Base-by-base conservation (phyloP, 2,797 vertebrate genomes). In the Cheirogaleus major region DNA sequence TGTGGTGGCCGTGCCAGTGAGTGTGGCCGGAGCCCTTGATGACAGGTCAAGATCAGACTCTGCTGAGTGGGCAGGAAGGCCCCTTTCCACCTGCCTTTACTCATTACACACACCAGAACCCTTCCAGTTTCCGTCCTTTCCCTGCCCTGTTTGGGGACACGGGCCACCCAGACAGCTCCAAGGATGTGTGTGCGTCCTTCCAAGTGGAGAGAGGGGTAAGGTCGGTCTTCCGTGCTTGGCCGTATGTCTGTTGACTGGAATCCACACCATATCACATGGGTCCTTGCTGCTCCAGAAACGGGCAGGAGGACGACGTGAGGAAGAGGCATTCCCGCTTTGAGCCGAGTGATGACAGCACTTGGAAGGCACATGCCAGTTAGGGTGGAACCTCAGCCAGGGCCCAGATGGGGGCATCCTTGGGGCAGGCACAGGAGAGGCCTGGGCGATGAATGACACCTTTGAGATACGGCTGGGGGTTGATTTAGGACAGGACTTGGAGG, bases 141-240 rank as follows among this genome's bases (percentile, higher is more conserved):
- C 30, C 80, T 30, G 43, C 76, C 48, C 11, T 59, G 25, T 72
- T 89, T 41, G 27, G 41, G 89, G 94, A 96, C 55, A 20, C 38
- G 70, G 70, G 38, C 9, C 45, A 20, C 57, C 75, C 43, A 93
- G 94, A 81, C 82, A 57, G 65, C 38, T 81, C 86, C 83, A 80
- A 93, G 95, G 94, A 89, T 82, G 55, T 50, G 38, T 45, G 72
- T 50, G 8, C n/a, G 7, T 27, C 57, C 50, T 52, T 57, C 27
- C 41, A 79, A 84, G 91, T 83, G 84, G 86, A 79, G 94, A 81
- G 89, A 94, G 88, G 84, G 52, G 52, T 22, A 96, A 91, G 55
- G 75, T 7, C 17, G 61, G 85, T 93, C 41, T 98, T 94, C 97
- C 73, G 93, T 80, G 83, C 72, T 93, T 96, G 93, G 94, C 95